Conservation (phyloP, 2,113 vertebrate species). For the Donacobius atricapilla region DNA sequence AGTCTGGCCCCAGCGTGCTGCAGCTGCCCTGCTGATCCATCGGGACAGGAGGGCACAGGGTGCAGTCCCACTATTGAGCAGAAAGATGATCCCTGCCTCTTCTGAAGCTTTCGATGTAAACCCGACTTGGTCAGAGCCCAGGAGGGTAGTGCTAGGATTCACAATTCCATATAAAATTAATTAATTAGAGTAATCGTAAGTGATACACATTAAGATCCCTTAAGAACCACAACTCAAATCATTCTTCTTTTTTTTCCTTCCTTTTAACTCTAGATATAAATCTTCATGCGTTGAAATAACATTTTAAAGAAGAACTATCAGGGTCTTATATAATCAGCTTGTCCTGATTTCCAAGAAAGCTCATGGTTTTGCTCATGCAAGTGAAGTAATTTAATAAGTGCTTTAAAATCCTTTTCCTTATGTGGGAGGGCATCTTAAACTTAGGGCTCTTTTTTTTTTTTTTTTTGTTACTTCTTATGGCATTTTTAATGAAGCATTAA, state of each 20-base stretch:
- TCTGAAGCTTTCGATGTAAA: neutral
- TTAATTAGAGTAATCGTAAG: neutral
- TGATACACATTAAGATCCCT: neutral
- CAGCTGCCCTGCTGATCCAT: neutral
- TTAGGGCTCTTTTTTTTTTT: slow-evolving; percentile 29
- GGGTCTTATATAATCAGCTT: slow-evolving; percentile 67
- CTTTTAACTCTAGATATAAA: neutral
- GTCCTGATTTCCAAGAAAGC: slow-evolving; percentile 72
- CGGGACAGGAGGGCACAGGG: rapidly evolving
- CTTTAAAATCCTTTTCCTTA: slow-evolving; percentile 70
- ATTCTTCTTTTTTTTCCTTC: neutral
- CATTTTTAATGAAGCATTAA: slow-evolving; percentile 68
- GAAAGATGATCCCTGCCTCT: neutral
- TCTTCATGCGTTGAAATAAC: slow-evolving; percentile 38
- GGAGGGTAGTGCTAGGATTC: neutral
- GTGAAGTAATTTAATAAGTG: slow-evolving; percentile 73
- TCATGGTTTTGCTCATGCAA: slow-evolving; percentile 71
- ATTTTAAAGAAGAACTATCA: slow-evolving; percentile 26
- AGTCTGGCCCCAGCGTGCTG: neutral
- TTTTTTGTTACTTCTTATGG: slow-evolving; percentile 60
- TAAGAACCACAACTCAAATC: neutral
- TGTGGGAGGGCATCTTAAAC: slow-evolving; percentile 69
- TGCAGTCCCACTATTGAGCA: neutral
- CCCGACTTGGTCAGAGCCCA: neutral
- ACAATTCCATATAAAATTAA: neutral